Evolutionary conservation across 2,888 invertebrate species (phyloP), one percentile per base, ranked within the genome.

Genomic region (Heliconius charithonia): DNA sequence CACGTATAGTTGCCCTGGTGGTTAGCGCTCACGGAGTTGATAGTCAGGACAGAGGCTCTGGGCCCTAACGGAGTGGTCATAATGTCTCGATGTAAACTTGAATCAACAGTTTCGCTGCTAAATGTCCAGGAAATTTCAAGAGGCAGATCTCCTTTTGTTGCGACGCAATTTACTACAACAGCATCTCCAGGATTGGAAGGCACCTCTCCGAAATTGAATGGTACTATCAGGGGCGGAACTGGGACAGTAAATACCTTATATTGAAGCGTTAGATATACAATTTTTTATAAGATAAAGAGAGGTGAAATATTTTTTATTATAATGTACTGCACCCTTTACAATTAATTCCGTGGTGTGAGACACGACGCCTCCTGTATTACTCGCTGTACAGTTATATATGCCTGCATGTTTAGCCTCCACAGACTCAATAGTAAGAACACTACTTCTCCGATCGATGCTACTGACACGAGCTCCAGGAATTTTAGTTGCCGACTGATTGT

Each of bases 121-220:
- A 97, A 96, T 78, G 96, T 96, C 97, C 97, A 97, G 75, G 95
- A 94, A 83, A 97, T 96, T 83, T 96, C 96, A 86, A 97, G 93
- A 75, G 97, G 97, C 82, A 96, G 92, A 91, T 97, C 97, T 81
- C 97, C 97, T 86, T 96, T 96, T 62, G 95, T 95, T 75, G 95
- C 95, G 83, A 95, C 92, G 87, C 95, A 95, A 87, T 94, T 95
- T 82, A 95, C 91, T 86, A 95, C 91, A 75, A 92, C 95, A 75
- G 94, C 91, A 85, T 97, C 97, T 79, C 97, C 97, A 79, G 97
- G 96, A 89, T 96, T 97, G 82, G 96, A 95, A 72, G 97, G 96
- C 88, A 96, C 96, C 85, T 96, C 96, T 86, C 97, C 97, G 89
- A 97, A 97, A 87, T 95, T 95, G 92, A 97, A 97, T 87, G 97